These are phyloP conservation scores for Siphlonurus alternatus DNA, from an alignment of 2,888 invertebrate species.

Conservation along the genomic window DNA sequence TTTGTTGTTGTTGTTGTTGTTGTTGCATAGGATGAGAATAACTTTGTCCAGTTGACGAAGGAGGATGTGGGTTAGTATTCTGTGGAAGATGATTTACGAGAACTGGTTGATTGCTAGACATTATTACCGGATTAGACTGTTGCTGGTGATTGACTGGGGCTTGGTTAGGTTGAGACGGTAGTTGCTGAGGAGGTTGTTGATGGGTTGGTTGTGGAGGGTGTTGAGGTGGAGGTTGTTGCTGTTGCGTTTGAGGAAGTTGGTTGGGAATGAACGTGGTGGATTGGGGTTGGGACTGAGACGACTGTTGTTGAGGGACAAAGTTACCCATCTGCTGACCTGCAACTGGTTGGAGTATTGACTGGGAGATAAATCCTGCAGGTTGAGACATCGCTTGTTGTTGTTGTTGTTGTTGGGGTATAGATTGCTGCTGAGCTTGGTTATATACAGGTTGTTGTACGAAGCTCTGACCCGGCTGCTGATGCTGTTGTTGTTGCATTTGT, in stretches of 20 bases:
- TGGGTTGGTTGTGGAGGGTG: too few species aligned
- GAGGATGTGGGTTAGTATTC: neutral
- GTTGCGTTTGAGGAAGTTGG: slow-evolving; percentile 32
- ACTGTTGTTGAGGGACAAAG: slow-evolving; percentile 32
- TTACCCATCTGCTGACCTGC: slow-evolving; percentile 27
- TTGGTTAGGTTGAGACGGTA: slow-evolving; percentile 9
- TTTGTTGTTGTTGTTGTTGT: neutral
- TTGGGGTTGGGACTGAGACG: slow-evolving; percentile 31
- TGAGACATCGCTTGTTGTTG: slow-evolving; percentile 13
- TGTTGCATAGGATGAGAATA: neutral
- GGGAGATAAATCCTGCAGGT: slow-evolving; percentile 33
- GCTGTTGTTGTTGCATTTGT: slow-evolving; percentile 15
- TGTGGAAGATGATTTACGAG: neutral
- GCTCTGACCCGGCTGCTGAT: slow-evolving; percentile 9
- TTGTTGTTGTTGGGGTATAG: slow-evolving; percentile 27
- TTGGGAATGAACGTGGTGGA: slow-evolving; percentile 32
- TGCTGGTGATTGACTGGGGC: slow-evolving; percentile 4
- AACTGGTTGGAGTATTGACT: slow-evolving; percentile 36
- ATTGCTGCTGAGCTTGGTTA: slow-evolving; percentile 15
- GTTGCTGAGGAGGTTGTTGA: slow-evolving; percentile 7
- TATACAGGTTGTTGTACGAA: slow-evolving; percentile 1
- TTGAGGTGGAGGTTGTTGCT: slow-evolving; percentile 30
- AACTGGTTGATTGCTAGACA: neutral
- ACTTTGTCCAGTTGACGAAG: neutral
- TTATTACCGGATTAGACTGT: slow-evolving; percentile 6